Evolutionary conservation across 2,888 invertebrate species (phyloP).

Genomic region (Hydraecia micacea): DNA sequence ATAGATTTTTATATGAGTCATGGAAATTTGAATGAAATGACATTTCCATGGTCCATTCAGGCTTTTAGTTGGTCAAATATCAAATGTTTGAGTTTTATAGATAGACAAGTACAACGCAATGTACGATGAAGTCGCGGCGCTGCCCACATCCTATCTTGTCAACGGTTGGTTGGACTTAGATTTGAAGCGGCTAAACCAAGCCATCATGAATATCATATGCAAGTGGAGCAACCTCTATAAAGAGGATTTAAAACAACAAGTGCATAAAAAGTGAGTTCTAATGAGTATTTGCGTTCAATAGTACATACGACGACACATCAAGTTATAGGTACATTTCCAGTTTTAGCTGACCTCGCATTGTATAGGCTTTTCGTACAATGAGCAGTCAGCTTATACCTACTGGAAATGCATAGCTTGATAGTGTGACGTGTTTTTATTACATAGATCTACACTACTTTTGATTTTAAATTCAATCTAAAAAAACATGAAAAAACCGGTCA

Average conservation of each 20-base stretch:
- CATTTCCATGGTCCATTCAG: background rate
- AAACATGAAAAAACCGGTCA: background rate
- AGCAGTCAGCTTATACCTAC: background rate
- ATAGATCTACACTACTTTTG: background rate
- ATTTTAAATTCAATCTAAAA: background rate
- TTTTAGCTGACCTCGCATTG: background rate
- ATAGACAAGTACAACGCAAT: constrained; percentile 95
- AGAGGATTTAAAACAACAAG: constrained; percentile 95
- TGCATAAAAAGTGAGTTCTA: constrained; percentile 91
- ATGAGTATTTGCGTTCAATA: constrained; percentile 2
- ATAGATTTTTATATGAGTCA: background rate
- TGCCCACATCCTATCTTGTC: constrained; percentile 92
- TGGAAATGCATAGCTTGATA: background rate
- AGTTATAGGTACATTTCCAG: background rate
- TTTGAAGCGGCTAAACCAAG: constrained; percentile 94
- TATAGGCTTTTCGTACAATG: too few relatives aligned
- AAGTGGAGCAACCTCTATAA: constrained; percentile 97
- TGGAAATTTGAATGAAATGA: background rate
- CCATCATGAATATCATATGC: constrained; percentile 95
- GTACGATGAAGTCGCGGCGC: constrained; percentile 93
- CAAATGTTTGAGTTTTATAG: constrained; percentile 78
- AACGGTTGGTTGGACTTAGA: constrained; percentile 95
- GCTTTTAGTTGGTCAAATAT: background rate
- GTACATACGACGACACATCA: background rate
- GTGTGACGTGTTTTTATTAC: background rate